Evolutionary conservation across 1,140 invertebrate genomes (phyloP).

Genomic region (Mercenaria mercenaria): DNA sequence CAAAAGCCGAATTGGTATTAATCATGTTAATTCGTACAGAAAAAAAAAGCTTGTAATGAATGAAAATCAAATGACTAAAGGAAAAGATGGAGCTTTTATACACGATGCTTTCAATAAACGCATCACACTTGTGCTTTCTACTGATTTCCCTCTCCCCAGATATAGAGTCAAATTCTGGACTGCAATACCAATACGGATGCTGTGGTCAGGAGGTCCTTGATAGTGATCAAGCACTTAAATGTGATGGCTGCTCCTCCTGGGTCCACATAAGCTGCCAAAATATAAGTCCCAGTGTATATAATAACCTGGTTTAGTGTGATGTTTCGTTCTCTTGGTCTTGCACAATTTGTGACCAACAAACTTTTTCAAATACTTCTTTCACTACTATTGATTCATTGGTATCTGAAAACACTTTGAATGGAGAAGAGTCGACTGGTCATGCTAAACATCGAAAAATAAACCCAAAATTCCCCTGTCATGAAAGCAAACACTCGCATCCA

Average conservation of each 20-base stretch:
- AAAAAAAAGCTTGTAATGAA: too few species aligned
- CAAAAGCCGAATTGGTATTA: too few species aligned
- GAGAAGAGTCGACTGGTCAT: neutral
- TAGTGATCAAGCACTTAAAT: conserved; percentile 1
- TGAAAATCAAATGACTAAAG: too few species aligned
- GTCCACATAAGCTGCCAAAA: conserved; percentile 7
- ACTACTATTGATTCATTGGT: neutral
- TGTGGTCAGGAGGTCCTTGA: conserved; percentile 2
- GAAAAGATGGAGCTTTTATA: too few species aligned
- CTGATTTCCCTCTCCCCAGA: neutral
- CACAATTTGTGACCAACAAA: neutral
- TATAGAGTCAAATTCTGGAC: conserved; percentile 11
- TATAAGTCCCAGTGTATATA: neutral
- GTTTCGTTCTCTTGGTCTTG: neutral
- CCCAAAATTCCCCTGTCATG: neutral
- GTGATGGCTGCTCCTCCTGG: conserved; percentile 14
- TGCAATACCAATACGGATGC: neutral
- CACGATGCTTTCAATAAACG: too few species aligned
- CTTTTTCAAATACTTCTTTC: conserved; percentile 12
- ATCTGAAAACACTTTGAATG: neutral
- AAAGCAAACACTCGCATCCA: neutral
- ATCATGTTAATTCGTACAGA: too few species aligned
- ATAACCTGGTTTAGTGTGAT: neutral
- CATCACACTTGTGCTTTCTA: neutral
- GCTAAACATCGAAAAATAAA: neutral